A percentile compares a stretch with the other conserved stretches of the same genome.
phyloP scores from a whole-genome alignment of 2,888 invertebrate species.

The Heliconius cydno region DNA sequence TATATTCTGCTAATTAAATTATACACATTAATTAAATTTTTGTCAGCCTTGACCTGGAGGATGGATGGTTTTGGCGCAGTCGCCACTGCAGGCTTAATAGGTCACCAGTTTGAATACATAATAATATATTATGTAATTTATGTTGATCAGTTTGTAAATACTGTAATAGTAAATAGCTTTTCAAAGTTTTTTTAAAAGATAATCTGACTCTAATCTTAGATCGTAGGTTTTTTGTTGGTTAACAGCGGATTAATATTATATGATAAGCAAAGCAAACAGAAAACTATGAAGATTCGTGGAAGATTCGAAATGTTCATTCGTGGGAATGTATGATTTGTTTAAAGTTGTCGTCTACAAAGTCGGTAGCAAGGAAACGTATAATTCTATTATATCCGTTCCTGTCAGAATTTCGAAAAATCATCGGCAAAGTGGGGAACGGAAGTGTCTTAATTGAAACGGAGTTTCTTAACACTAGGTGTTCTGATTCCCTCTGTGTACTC shows the following conservation, averaged over 20 bases:
- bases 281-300: not conserved
- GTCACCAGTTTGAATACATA: not conserved
- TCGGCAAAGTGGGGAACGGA: not conserved
- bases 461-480: not conserved
- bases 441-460: not conserved
- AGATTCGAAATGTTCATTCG: too few species aligned
- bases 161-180: too few species aligned
- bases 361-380: not conserved
- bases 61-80: slow-evolving; percentile 11
- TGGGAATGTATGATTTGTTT: too few species aligned
- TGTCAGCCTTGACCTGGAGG: slow-evolving; percentile 28
- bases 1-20: slow-evolving; percentile 21
- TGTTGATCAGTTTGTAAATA: not conserved
- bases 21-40: slow-evolving; percentile 17
- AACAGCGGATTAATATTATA: not conserved
- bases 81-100: slow-evolving; percentile 1
- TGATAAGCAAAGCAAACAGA: not conserved
- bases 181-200: too few species aligned
- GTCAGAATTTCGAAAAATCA: not conserved
- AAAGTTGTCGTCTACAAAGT: too few species aligned
- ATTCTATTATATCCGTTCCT: not conserved
- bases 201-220: too few species aligned
- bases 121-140: not conserved
- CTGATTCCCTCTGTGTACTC: not conserved
- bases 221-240: too few species aligned